Evolutionary conservation across 1,140 invertebrate genomes (phyloP).

Genomic region (Ceratina japonica): DNA sequence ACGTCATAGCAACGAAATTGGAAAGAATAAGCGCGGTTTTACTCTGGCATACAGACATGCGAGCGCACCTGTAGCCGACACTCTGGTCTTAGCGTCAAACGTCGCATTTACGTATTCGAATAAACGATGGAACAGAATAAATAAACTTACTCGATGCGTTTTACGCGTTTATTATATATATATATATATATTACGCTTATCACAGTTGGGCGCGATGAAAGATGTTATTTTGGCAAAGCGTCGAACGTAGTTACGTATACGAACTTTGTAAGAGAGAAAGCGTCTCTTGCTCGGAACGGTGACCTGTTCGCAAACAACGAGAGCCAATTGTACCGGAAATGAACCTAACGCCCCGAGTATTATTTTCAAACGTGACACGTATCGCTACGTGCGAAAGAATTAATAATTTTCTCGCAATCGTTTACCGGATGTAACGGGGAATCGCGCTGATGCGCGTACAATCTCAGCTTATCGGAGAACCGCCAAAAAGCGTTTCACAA

Average conservation of each 20-base stretch:
- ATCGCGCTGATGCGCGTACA: background rate
- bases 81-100: too few relatives aligned
- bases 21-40: background rate
- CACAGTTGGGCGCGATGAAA: too few relatives aligned
- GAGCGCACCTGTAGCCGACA: background rate
- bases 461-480: background rate
- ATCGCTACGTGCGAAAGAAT: slow-evolving; percentile 28
- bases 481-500: background rate
- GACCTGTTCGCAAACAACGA: slow-evolving; percentile 2
- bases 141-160: too few relatives aligned
- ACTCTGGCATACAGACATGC: background rate
- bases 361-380: slow-evolving; percentile 36
- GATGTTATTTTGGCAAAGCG: too few relatives aligned
- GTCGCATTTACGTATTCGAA: too few relatives aligned
- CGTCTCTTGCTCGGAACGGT: background rate
- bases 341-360: slow-evolving; percentile 10
- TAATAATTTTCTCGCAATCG: slow-evolving; percentile 33
- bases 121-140: too few relatives aligned
- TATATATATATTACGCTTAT: too few relatives aligned
- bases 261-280: slow-evolving; percentile 49
- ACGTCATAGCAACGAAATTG: slow-evolving; percentile 16
- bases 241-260: too few relatives aligned
- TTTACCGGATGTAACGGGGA: slow-evolving; percentile 32
- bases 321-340: slow-evolving; percentile 33
- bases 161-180: too few relatives aligned